Evolutionary conservation across 2,113 vertebrate species (phyloP).

Genomic region (Paedocypris sp.): DNA sequence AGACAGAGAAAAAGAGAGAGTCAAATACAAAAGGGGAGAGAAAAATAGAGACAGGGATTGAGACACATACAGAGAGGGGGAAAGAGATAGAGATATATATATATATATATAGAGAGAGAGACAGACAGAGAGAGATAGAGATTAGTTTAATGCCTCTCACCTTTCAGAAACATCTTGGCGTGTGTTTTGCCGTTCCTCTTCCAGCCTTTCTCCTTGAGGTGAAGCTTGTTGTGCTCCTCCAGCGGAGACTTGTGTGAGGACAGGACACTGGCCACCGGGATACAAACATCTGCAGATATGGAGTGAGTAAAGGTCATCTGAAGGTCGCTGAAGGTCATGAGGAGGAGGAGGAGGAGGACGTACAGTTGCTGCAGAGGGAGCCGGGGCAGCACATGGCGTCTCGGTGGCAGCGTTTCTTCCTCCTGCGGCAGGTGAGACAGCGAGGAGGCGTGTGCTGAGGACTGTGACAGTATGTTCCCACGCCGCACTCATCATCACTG

Average conservation of each 20-base stretch:
- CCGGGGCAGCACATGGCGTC: constrained; percentile 92
- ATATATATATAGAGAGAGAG: no score
- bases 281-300: constrained; percentile 77
- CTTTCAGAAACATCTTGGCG: constrained; percentile 79
- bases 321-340: not conserved
- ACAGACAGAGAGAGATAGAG: no score
- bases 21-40: no score
- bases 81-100: no score
- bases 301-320: not conserved
- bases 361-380: constrained; percentile 90
- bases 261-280: constrained; percentile 76
- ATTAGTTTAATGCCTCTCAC: constrained; percentile 56
- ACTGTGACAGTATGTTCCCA: constrained; percentile 85
- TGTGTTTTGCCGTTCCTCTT: constrained; percentile 73
- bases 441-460: constrained; percentile 76
- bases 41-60: no score
- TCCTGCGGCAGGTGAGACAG: constrained; percentile 79
- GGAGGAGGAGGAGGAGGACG: not conserved
- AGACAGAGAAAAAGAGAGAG: no score
- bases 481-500: constrained; percentile 83
- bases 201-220: constrained; percentile 81
- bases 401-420: constrained; percentile 88
- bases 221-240: constrained; percentile 71
- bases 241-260: constrained; percentile 78
- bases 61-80: no score